Base-by-base conservation (phyloP, 2,113 vertebrate species). In the Cepphus grylle region DNA sequence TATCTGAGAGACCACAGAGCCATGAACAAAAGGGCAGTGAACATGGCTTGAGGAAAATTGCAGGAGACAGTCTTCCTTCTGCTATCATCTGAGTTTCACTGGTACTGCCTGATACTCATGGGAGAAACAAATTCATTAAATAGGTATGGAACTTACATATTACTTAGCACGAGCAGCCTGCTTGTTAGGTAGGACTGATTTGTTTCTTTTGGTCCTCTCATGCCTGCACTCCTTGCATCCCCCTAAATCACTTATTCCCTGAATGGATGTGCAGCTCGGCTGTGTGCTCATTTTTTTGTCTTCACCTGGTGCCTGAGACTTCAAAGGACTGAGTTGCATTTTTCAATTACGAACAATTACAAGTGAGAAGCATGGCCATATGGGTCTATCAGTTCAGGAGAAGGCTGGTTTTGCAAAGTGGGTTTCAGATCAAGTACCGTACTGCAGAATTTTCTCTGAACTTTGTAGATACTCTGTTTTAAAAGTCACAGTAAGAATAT, bases 181-280 rank as follows among this genome's bases (percentile, higher is more conserved):
- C 16, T 36, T 62, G 16, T 20, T 63, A 86, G 45, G 12, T 53
- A 67, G 32, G 32, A 43, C 25, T 86, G 43, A 63, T 88, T 81
- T 59, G 0, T 8, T 53, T 56, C 49, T 36, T 86, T 55, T 81
- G 17, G 45, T 79, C 17, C 15, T 53, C 40, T 76, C 52, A 49
- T 9, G 29, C 2, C 1, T 40, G 15, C 0, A 0, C 7, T 90
- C 15, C 16, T 78, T n/a, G 6, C 13, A 66, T 59, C 2, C 11
- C 20, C 6, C 16, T 71, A 67, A 61, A 70, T n/a, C 53, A 89
- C 11, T 18, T 78, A 1, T 55, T 79, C 18, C 32, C 56, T 50
- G 53, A 84, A 21, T 19, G 7, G 20, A 12, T 29, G 29, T 38
- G 47, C 26, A 69, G 32, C 38, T 71, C 12, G 2, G 9, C 45